Percentiles rank a stretch among this genome's conserved stretches.
Conservation (phyloP, 2,797 vertebrate genomes). For the Octomys mimax region DNA sequence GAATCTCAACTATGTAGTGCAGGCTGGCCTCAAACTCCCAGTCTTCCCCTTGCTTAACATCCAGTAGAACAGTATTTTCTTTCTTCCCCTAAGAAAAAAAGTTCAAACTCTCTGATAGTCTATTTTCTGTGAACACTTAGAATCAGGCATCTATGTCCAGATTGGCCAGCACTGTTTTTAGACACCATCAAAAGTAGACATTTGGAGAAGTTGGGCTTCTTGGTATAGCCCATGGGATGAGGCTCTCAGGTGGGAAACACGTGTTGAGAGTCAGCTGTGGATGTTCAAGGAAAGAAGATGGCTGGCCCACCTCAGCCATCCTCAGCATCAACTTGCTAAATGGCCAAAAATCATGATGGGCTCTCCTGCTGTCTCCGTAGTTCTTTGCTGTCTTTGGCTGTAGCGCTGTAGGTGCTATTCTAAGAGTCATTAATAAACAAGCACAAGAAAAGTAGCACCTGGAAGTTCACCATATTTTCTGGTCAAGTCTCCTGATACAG, state of each 20-base stretch:
- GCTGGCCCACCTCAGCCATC: not conserved
- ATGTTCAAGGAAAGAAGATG: not conserved
- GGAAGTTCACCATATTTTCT: conserved; percentile 13
- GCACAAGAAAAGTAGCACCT: not conserved
- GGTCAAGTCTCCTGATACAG: not conserved
- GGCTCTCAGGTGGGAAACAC: no score
- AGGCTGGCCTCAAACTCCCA: not conserved
- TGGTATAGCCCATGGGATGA: not conserved
- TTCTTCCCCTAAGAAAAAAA: not conserved
- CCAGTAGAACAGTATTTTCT: not conserved
- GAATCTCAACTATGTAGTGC: not conserved
- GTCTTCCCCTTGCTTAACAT: not conserved
- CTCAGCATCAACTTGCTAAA: not conserved
- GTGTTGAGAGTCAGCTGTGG: not conserved
- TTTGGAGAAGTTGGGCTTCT: not conserved
- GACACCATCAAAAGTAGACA: conserved; percentile 14
- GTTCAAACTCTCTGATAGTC: not conserved
- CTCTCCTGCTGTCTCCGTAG: not conserved
- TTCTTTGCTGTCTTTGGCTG: conserved; percentile 12
- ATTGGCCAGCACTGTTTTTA: not conserved
- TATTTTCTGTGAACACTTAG: conserved; percentile 22
- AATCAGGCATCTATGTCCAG: not conserved
- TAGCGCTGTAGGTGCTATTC: not conserved
- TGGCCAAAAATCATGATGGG: not conserved
- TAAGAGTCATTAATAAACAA: not conserved